Evolutionary conservation across 2,888 invertebrate genomes (phyloP).

Genomic region (Ectemnius lituratus): DNA sequence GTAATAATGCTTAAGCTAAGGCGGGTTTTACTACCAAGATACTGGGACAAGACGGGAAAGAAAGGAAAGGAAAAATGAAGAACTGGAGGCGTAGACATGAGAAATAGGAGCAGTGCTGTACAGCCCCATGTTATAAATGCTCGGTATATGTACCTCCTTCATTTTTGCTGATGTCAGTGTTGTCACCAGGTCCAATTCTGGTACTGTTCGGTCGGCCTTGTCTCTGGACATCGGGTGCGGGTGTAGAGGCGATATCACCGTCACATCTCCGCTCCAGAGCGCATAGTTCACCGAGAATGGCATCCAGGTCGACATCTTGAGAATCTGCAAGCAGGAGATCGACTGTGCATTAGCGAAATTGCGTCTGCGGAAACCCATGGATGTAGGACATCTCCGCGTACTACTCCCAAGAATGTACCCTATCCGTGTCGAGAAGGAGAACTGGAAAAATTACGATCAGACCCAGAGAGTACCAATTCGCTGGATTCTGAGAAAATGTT

Average conservation of each 20-base stretch:
- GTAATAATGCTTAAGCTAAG: slow-evolving; percentile 3
- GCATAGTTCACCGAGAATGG: slow-evolving; percentile 96
- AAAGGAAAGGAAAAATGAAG: slow-evolving; percentile 15
- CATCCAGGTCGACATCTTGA: slow-evolving; percentile 97
- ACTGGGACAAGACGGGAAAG: not conserved
- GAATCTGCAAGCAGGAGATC: slow-evolving; percentile 82
- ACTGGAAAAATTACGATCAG: not conserved
- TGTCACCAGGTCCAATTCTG: slow-evolving; percentile 70
- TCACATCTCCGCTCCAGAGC: slow-evolving; percentile 88
- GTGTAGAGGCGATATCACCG: slow-evolving; percentile 75
- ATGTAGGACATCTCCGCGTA: not conserved
- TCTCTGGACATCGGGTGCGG: slow-evolving; percentile 72
- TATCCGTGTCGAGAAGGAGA: not conserved
- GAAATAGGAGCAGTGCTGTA: not conserved
- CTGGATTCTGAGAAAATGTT: not conserved
- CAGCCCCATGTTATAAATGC: no score
- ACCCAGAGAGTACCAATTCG: not conserved
- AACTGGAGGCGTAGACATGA: not conserved
- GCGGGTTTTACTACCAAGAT: not conserved
- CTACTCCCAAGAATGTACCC: not conserved
- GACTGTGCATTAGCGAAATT: not conserved
- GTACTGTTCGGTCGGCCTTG: slow-evolving; percentile 71
- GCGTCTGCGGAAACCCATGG: not conserved
- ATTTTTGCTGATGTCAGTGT: slow-evolving; percentile 69
- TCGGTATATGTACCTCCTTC: slow-evolving; percentile 65